Evolutionary conservation across 2,888 invertebrate species (phyloP).

Genomic region (Geophilus truncorum): DNA sequence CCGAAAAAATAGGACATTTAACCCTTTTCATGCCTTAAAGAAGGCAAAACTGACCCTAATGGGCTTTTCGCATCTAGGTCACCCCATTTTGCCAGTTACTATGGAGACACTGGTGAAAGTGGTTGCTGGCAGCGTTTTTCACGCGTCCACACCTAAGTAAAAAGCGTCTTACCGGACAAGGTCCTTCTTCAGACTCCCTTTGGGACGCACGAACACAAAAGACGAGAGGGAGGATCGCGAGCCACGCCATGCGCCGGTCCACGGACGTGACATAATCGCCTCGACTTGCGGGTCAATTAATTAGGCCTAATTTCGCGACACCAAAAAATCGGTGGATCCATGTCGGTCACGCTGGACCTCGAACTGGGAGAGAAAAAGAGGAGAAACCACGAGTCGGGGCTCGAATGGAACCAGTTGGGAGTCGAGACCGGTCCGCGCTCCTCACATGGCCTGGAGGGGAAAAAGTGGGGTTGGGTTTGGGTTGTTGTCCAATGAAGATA

Average conservation of each 20-base stretch:
- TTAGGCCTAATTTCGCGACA: not conserved
- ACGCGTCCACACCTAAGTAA: not conserved
- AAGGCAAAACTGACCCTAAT: not conserved
- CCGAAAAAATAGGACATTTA: not conserved
- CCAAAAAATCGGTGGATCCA: not conserved
- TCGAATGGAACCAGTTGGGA: not conserved
- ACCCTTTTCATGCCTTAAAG: not conserved
- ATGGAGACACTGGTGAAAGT: not conserved
- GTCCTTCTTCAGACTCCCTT: not conserved
- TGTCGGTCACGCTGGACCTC: not conserved
- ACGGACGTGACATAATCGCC: not conserved
- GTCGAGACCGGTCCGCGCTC: not conserved
- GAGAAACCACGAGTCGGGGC: not conserved
- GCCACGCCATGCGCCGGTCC: not conserved
- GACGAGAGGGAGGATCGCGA: not conserved
- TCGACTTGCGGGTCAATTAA: not conserved
- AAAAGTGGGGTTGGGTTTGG: not conserved
- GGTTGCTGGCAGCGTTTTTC: not conserved
- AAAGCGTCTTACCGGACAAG: not conserved
- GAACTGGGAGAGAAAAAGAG: not conserved
- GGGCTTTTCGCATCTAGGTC: not conserved
- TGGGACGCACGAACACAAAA: not conserved
- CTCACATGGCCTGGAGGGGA: not conserved
- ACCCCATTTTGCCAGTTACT: not conserved
- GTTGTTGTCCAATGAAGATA: not conserved